phyloP scores from a whole-genome alignment of 2,113 vertebrate species.

The Odocoileus virginianus region DNA sequence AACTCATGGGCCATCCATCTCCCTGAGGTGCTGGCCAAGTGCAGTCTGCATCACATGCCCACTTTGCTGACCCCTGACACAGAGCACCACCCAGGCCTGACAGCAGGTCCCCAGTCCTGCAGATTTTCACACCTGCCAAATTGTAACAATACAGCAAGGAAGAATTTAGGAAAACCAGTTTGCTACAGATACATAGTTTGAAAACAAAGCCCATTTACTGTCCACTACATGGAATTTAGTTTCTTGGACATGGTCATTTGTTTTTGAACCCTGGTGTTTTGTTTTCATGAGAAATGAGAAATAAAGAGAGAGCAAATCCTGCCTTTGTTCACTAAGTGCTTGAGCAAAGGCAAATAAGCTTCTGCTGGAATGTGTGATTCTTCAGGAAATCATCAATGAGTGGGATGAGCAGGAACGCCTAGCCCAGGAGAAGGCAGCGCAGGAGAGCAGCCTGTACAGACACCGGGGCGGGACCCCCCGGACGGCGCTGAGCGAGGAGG shows the following conservation, averaged over 20 bases:
- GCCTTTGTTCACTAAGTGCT: background rate
- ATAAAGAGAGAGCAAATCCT: background rate
- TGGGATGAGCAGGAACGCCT: slow-evolving; percentile 93
- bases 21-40: background rate
- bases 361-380: slow-evolving; percentile 61
- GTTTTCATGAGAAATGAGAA: background rate
- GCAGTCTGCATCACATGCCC: background rate
- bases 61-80: background rate
- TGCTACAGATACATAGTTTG: background rate
- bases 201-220: background rate
- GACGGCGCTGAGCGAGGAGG: slow-evolving; percentile 84
- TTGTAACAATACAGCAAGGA: background rate
- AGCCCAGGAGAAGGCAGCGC: slow-evolving; percentile 83
- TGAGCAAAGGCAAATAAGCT: background rate
- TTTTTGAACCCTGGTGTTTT: background rate
- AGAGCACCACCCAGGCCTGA: background rate
- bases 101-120: background rate
- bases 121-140: background rate
- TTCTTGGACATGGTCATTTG: background rate
- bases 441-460: slow-evolving; percentile 88
- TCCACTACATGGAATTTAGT: background rate
- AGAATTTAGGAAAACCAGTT: background rate
- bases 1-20: background rate
- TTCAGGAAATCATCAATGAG: slow-evolving; percentile 88
- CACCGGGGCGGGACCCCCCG: slow-evolving; percentile 84